phyloP scores from a whole-genome alignment of 2,113 vertebrate species.

The Nycticryphes semicollaris region DNA sequence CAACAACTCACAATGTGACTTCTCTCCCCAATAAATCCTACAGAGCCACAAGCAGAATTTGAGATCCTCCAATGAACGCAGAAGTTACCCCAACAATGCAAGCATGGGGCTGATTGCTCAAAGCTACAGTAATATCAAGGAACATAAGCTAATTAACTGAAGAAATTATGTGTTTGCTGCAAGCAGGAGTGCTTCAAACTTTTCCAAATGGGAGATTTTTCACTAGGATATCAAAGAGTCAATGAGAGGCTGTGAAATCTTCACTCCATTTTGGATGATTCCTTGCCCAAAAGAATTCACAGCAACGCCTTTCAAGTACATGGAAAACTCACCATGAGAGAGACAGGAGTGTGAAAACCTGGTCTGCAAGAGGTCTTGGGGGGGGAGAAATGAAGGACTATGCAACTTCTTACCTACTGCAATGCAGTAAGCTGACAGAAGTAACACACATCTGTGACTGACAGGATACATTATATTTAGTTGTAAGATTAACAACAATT shows the following conservation, averaged over 20 bases:
- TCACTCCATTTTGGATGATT: not conserved
- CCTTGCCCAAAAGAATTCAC: not conserved
- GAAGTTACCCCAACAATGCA: not conserved
- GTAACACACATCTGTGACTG: rapidly evolving
- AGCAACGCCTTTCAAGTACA: not conserved
- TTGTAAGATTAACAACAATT: not conserved
- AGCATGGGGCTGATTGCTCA: not conserved
- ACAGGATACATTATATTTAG: not conserved
- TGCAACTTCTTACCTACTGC: not conserved
- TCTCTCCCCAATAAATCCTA: not conserved
- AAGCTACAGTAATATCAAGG: not conserved
- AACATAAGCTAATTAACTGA: not conserved
- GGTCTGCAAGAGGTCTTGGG: not conserved
- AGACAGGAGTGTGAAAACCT: not conserved
- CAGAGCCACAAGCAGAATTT: not conserved
- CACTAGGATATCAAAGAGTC: not conserved
- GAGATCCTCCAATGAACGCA: rapidly evolving
- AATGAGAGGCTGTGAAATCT: not conserved
- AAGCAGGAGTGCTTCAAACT: not conserved
- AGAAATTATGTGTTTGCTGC: not conserved
- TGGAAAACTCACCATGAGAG: rapidly evolving
- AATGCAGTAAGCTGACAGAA: not conserved
- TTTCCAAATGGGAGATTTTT: not conserved
- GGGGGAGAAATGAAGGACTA: not conserved
- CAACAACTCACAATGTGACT: not conserved